phyloP scores from a whole-genome alignment of 2,888 invertebrate genomes.

The Oligia latruncula region DNA sequence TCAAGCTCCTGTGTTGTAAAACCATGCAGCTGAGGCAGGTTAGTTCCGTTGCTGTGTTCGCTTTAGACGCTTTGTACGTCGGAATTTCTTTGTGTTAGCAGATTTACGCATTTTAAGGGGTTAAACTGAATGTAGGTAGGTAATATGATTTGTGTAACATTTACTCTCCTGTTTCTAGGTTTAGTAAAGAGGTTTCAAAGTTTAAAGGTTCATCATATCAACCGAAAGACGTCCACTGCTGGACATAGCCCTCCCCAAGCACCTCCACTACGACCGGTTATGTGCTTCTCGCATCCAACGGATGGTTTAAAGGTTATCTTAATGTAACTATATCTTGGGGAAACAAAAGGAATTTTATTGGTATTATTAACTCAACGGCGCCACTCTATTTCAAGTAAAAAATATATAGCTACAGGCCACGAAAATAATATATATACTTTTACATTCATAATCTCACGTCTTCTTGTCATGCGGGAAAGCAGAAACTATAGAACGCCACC shows the following conservation, averaged over 20 bases:
- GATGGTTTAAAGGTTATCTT: not conserved
- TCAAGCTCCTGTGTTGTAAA: conserved; percentile 65
- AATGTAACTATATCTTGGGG: no score
- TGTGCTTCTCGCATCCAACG: no score
- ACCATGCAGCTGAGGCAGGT: conserved; percentile 63
- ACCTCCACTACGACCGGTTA: no score
- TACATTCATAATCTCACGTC: no score
- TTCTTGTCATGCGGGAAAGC: no score
- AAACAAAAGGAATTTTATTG: not conserved
- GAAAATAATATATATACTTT: no score
- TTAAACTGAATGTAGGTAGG: not conserved
- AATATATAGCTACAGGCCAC: not conserved
- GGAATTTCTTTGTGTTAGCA: conserved; percentile 9
- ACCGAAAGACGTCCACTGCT: no score
- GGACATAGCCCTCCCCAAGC: no score
- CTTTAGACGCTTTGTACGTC: conserved; percentile 12
- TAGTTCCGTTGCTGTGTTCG: conserved; percentile 48
- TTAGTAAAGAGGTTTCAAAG: conserved; percentile 49
- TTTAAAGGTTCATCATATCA: no score
- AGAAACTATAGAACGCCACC: no score
- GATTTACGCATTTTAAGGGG: not conserved
- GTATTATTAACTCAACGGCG: not conserved
- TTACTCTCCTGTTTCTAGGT: conserved; percentile 32
- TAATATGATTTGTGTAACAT: conserved; percentile 7
- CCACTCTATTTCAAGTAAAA: not conserved